Conservation (phyloP, 2,888 invertebrate species). For the Actias luna region DNA sequence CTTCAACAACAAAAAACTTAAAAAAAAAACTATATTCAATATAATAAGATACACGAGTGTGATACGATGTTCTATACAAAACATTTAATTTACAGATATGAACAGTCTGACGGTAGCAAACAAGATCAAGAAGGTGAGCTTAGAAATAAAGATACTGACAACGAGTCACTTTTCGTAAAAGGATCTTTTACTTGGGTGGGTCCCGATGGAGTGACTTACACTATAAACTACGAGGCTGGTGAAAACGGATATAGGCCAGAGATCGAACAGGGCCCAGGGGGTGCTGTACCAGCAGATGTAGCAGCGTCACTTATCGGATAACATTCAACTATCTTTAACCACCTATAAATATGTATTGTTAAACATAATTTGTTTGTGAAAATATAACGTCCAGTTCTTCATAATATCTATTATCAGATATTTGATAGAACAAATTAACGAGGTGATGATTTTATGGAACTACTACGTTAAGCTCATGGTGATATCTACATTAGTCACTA, state of each 20-base stretch:
- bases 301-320: slow-evolving; percentile 1
- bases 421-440: no score
- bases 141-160: slow-evolving; percentile 37
- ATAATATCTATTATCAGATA: no score
- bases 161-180: slow-evolving; percentile 39
- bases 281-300: neutral
- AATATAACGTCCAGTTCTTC: no score
- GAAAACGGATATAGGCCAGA: slow-evolving; percentile 36
- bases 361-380: no score
- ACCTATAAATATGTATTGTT: no score
- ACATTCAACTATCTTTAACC: neutral
- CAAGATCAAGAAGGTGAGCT: slow-evolving; percentile 83
- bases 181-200: slow-evolving; percentile 46
- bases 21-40: no score
- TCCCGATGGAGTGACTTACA: slow-evolving; percentile 41
- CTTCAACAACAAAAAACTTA: no score
- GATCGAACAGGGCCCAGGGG: slow-evolving; percentile 12
- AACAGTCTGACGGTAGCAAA: slow-evolving; percentile 85
- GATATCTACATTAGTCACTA: no score
- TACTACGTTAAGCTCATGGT: no score
- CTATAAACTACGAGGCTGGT: slow-evolving; percentile 29
- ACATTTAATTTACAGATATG: slow-evolving; percentile 67
- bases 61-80: neutral
- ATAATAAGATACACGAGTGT: no score
- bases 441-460: no score